Evolutionary conservation across 2,797 vertebrate species (phyloP), one percentile per base, ranked within the genome.

Genomic region (Sebastes alutus): DNA sequence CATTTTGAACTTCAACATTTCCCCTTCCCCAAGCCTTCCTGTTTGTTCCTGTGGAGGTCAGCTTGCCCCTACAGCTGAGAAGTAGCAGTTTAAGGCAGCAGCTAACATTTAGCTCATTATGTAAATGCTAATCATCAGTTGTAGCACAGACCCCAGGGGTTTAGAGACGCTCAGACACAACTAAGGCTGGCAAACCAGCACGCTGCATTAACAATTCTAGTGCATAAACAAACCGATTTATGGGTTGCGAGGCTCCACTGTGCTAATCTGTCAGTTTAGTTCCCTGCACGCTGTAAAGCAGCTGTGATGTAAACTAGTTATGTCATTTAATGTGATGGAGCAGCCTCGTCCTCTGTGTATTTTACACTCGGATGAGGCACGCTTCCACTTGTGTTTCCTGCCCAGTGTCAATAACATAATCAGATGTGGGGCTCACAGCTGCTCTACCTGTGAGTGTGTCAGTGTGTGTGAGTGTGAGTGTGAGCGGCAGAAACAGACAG

Each of bases 21-120:
- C 13, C 30, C 9, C 64, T 30, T 58, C 18, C 9, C 54, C 6
- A 3, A 62, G 42, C n/a, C 63, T 56, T 33, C 49, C 35, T 61
- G 72, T 81, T 80, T 81, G 69, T 72, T 35, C 71, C 46, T 80
- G 27, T 77, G 64, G 88, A 89, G 88, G 92, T 93, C 91, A 90
- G 61, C 76, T 88, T 75, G 84, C 82, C 82, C 89, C 76, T 71
- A 63, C 84, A 85, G 89, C 92, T 87, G 83, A 87, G 81, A 72
- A 90, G 83, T 64, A 85, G 87, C 92, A 87, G 88, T 94, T 94
- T 93, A 77, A 86, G 87, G 92, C 90, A 90, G 93, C 92, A 95
- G 86, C 92, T 94, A 95, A 94, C 94, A 95, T 95, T 95, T 95
- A 95, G 88, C 91, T 94, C 94, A 95, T 96, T 95, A 95, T 96